Evolutionary conservation across 2,888 invertebrate species (phyloP).

Genomic region (Sminthurinus aureus): DNA sequence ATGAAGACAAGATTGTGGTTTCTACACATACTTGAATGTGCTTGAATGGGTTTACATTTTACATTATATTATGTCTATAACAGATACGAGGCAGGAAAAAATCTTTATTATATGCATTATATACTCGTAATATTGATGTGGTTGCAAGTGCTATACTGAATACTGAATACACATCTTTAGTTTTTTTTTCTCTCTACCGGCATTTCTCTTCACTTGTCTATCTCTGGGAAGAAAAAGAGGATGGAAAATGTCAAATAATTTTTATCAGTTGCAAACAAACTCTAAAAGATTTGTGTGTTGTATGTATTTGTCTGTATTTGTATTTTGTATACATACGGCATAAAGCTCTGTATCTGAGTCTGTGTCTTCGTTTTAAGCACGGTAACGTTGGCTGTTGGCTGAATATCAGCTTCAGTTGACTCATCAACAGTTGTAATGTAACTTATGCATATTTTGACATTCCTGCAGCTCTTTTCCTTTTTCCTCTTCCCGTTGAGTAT

Average conservation of each 20-base stretch:
- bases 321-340: background rate
- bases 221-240: conserved; percentile 11
- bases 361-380: background rate
- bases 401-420: background rate
- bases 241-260: conserved; percentile 37
- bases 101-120: background rate
- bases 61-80: no score
- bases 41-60: background rate
- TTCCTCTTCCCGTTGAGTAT: no score
- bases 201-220: background rate
- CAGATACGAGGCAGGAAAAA: no score
- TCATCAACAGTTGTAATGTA: conserved; percentile 9
- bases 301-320: background rate
- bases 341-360: background rate
- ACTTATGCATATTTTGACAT: background rate
- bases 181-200: background rate
- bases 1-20: conserved; percentile 20
- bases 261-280: conserved; percentile 20
- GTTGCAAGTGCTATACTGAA: background rate
- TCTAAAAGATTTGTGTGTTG: background rate
- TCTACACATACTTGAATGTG: conserved; percentile 11
- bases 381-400: no score
- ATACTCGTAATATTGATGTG: background rate
- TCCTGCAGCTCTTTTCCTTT: background rate
- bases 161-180: background rate